Evolutionary conservation across 92 coral and sea anemone genomes (phyloP), one percentile per base, ranked within the genome.

Genomic region (Palythoa heliodiscus): DNA sequence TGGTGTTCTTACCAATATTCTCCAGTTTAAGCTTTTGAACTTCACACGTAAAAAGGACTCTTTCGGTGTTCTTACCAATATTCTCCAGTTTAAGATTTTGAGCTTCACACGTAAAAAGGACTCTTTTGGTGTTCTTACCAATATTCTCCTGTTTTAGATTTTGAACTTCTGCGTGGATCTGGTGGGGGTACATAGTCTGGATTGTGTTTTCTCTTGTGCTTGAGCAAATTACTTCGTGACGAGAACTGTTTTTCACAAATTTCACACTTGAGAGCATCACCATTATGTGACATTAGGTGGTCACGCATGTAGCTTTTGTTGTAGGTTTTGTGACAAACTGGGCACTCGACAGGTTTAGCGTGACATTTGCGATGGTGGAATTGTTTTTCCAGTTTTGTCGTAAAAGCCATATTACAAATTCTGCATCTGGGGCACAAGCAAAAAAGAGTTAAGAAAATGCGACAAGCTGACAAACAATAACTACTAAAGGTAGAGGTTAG

Each of bases 221-320:
- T 94, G 52, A 83, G 87, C 43, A 94, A 89, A 72, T 94, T 94
- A 69, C 98, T 94, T 38, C 85, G 85, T 11, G 98, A 94, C 37
- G 98, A 94, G 87, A 94, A 94, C 19, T 81, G 70, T 58, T 94
- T 94, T 22, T 87, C 89, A 71, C 98, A 94, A 25, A 88, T 87
- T 7, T 86, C 84, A 76, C 98, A 94, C 75, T 92, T 94, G 81
- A 93, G 85, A 12, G 88, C 93, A 37, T 88, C 93, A n/a, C 47
- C 77, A 0, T 60, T 35, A 77, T 93, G 98, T 19, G 88, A 88
- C 60, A 79, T 75, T 23, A 93, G 71, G 73, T 93, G 98, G 61
- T 87, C 87, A 77, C 85, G 88, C 73, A 90, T 86, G 82, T 90
- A 90, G 67, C 64, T 61, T 71, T 73, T 90, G 71, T 90, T 87